A percentile compares a stretch with the other conserved stretches of the same genome.
These are phyloP conservation scores for Pectinophora gossypiella DNA, from an alignment of 1,140 invertebrate genomes.

Conservation along the genomic window DNA sequence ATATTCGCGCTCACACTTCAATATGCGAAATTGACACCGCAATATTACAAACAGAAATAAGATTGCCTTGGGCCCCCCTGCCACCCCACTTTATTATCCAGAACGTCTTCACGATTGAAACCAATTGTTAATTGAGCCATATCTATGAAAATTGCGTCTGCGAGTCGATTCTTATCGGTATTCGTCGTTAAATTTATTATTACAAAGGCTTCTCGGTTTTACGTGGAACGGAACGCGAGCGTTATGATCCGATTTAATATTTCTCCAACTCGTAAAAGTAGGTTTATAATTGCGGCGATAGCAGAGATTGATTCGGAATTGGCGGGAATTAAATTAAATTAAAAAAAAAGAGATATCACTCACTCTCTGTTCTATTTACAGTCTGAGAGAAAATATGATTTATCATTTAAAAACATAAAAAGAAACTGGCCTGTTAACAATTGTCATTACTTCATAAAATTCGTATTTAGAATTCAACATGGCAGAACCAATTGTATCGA, in stretches of 20 bases:
- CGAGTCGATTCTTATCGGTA: conserved; percentile 64
- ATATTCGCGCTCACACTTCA: conserved; percentile 58
- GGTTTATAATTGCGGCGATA: conserved; percentile 2
- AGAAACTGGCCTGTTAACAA: too few species aligned
- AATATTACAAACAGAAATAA: conserved; percentile 74
- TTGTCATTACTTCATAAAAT: too few species aligned
- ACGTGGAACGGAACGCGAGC: conserved; percentile 31
- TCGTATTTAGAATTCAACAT: not conserved
- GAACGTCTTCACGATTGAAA: conserved; percentile 72
- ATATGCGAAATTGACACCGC: conserved; percentile 72
- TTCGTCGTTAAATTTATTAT: conserved; percentile 67
- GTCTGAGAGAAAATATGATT: too few species aligned
- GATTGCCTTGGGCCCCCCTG: conserved; percentile 56
- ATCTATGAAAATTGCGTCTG: conserved; percentile 71
- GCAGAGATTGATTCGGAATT: conserved; percentile 9
- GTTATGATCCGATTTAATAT: conserved; percentile 27
- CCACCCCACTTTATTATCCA: conserved; percentile 57
- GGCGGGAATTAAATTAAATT: conserved; percentile 9
- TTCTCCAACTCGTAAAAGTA: conserved; percentile 2
- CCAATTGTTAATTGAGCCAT: conserved; percentile 74
- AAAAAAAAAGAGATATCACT: too few species aligned
- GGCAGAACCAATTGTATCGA: conserved; percentile 26
- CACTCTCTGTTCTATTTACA: too few species aligned
- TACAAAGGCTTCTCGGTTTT: conserved; percentile 36
- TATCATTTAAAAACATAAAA: too few species aligned